Evolutionary conservation across 2,888 invertebrate species (phyloP), one percentile per base, ranked within the genome.

Genomic region (Hypercompe scribonia): DNA sequence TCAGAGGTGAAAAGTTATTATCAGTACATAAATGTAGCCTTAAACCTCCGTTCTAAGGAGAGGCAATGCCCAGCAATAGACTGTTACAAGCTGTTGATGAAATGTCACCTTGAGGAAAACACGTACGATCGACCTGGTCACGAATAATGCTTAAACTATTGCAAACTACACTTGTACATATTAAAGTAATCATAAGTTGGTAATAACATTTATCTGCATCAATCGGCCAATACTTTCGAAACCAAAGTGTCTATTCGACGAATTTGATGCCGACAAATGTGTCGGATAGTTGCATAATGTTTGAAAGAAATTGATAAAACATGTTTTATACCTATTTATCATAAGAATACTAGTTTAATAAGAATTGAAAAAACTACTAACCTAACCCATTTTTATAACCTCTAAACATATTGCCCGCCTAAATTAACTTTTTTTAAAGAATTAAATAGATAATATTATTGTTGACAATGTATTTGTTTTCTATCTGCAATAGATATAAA

Each of bases 351-450:
- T 84, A 83, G 79, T 76, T 75, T 79, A 69, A 71, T 77, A 67
- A 68, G 68, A 36, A 36, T 54, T 28, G n/a, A 76, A 72, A 68
- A 50, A 72, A 73, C n/a, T 74, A 73, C 65, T 78, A 74, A 77
- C 72, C 33, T 50, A 77, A 81, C 78, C 54, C 63, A 28, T 36
- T 70, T 74, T 74, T 65, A 42, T 77, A 71, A 78, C 64, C 65
- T 73, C 73, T 78, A 77, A 81, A 58, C 63, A 75, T 73, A 61
- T 73, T 65, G 78, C 84, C 82, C 82, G 84, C 84, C 82, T 82
- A 81, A 75, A 76, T 73, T 74, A 73, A 77, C 75, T 74, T 54
- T 65, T 73, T 64, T 69, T 54, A 73, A 58, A 71, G 46, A 34
- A 64, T 72, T 74, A 68, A 73, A 70, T 78, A 73, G 50, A 58